Percentiles rank a stretch among this genome's conserved stretches.
Conservation (phyloP, 2,888 invertebrate genomes). For the Choreutis nemorana region DNA sequence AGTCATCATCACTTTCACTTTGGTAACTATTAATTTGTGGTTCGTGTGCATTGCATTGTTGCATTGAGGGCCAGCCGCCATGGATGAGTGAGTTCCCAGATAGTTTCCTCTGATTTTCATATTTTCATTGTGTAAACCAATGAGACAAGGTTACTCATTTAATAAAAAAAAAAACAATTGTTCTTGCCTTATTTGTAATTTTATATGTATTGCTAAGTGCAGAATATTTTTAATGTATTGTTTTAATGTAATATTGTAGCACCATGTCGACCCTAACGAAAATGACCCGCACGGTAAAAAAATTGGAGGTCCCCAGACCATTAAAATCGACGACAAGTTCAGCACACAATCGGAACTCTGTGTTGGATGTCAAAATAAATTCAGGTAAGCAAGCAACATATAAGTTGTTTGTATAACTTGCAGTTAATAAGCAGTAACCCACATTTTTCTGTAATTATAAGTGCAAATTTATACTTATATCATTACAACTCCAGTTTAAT, state of each 20-base stretch:
- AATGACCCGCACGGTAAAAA: conserved; percentile 75
- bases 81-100: conserved; percentile 60
- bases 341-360: conserved; percentile 58
- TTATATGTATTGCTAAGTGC: not conserved
- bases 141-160: conserved; percentile 50
- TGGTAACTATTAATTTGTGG: conserved; percentile 51
- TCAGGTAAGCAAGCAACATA: conserved; percentile 39
- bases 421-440: too few relatives aligned
- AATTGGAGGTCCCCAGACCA: conserved; percentile 78
- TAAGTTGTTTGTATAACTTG: too few relatives aligned
- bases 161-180: conserved; percentile 31
- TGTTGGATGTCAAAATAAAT: conserved; percentile 61
- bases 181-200: conserved; percentile 18
- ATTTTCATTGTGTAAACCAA: conserved; percentile 34
- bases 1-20: conserved; percentile 68
- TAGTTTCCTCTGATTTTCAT: conserved; percentile 26
- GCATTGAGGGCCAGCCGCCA: conserved; percentile 44
- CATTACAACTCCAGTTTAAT: too few relatives aligned
- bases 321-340: conserved; percentile 70
- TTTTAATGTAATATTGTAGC: conserved; percentile 28
- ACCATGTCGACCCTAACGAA: conserved; percentile 68
- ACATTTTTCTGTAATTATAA: too few relatives aligned
- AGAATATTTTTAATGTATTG: not conserved
- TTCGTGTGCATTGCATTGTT: conserved; percentile 38
- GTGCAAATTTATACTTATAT: too few relatives aligned